phyloP scores from a whole-genome alignment of 2,888 invertebrate genomes.

The Thyatira batis region DNA sequence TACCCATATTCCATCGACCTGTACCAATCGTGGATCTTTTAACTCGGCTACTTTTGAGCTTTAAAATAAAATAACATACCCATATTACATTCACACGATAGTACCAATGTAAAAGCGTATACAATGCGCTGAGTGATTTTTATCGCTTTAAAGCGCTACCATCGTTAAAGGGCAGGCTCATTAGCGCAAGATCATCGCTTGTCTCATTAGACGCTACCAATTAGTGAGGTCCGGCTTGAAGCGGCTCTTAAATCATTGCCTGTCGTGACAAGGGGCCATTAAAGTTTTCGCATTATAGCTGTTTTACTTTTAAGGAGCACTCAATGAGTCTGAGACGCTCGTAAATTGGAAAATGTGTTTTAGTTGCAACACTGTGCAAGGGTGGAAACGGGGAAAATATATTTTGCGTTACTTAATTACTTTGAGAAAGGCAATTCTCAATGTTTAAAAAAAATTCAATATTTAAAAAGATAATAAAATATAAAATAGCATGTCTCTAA shows the following conservation, averaged over 20 bases:
- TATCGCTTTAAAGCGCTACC: conserved; percentile 25
- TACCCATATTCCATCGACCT: too few relatives aligned
- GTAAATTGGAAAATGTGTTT: conserved; percentile 3
- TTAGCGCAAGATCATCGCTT: conserved; percentile 69
- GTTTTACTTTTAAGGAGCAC: conserved; percentile 5
- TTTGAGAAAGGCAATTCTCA: background rate
- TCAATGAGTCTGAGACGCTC: conserved; percentile 3
- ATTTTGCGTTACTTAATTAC: background rate
- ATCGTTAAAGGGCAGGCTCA: conserved; percentile 51
- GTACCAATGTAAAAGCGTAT: background rate
- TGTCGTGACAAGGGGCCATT: conserved; percentile 5
- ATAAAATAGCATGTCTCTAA: too few relatives aligned
- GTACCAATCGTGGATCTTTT: too few relatives aligned
- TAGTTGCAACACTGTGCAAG: background rate
- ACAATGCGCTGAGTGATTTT: background rate
- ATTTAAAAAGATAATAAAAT: too few relatives aligned
- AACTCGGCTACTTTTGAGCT: background rate
- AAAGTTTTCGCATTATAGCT: conserved; percentile 4
- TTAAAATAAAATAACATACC: background rate
- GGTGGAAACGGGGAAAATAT: background rate
- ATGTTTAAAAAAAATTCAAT: too few relatives aligned
- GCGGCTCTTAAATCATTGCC: conserved; percentile 14
- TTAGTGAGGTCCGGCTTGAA: conserved; percentile 53
- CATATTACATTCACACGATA: background rate
- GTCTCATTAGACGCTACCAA: conserved; percentile 72